Base-by-base conservation (phyloP, 2,888 invertebrate genomes). In the Lathronympha strigana region DNA sequence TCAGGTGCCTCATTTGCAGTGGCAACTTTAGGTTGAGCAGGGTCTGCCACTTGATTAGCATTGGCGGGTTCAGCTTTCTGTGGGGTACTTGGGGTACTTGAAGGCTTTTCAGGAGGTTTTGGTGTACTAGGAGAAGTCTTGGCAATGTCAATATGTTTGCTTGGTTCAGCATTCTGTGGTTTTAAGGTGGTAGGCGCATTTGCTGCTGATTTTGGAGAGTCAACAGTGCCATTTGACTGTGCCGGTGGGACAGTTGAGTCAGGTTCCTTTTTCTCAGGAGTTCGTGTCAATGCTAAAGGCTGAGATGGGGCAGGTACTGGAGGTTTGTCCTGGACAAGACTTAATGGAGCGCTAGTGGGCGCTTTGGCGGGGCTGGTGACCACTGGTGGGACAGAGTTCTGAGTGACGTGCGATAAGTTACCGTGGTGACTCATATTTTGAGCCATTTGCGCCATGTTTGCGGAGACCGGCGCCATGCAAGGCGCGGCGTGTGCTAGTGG, bases 391-490 rank as follows among this genome's bases (percentile, higher is more conserved):
- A 83, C 80, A 25, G 88, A 87, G 75, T 88, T 89, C 74, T 89
- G 89, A 23, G 86, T 85, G 64, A 88, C 85, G 61, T 89, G 90
- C 9, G 92, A 92, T 23, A 92, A 78, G 80, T 92, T 92, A 66
- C 92, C 92, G 69, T 92, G 92, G 84, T 92, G 90, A 76, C 90
- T 90, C 92, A 92, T 92, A 75, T 92, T 92, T 71, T 92, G 92
- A 68, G 92, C 92, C 89, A 90, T 88, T 74, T 90, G 90, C 38
- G 91, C 91, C 92, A 92, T 92, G 80, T 91, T 91, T 60, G 92
- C 90, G 68, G 92, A 79, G 76, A 92, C 84, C 45, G 93, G 87
- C 70, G 93, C 85, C 93, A 93, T 86, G 74, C 93, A 90, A 8
- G 90, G 87, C 73, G 82, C 84, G 63, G 87, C 84, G 82, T 88